Evolutionary conservation across 2,113 vertebrate genomes (phyloP), one percentile per base, ranked within the genome.

Genomic region (Lutjanus erythropterus): DNA sequence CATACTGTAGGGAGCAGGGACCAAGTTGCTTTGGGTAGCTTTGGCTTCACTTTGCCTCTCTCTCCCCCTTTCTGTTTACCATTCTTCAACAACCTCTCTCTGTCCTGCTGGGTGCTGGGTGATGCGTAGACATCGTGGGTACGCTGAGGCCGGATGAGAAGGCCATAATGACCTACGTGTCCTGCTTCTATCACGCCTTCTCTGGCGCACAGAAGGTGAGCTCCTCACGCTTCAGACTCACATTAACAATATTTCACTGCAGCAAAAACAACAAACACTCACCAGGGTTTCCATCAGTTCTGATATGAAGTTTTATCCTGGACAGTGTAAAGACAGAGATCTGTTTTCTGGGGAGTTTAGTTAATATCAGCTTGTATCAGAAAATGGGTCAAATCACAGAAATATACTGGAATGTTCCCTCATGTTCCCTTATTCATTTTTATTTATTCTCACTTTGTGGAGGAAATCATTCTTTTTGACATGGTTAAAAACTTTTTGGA

Each of bases 141-240:
- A 99, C 98, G n/a, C 96, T 98, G 91, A 94, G 98, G 87, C 98
- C 98, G 6, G 98, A 99, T 81, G 98, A 99, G 95, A 99, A 99
- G 92, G 98, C 98, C 95, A 99, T 99, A 94, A 99, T 99, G 98
- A 99, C 98, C 92, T 99, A 99, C 75, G 98, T 99, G 87, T 99
- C 98, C 96, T 97, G 98, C 95, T 99, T 99, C 96, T 99, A 99
- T 97, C 98, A 99, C 75, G 98, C 98, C 96, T 99, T 99, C 96
- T 99, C 98, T 93, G 98, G 98, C 88, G 98, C 98, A 86, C 98
- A 99, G 96, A 99, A 99, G 98, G 98, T 99, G 97, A 97, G 95
- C 0, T 64, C 81, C 90, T 94, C 93, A 92, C 88, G 85, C 93
- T 92, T 68, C 71, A 62, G 61, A 68, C 61, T 77, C 58, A 21